A percentile compares a stretch with the other conserved stretches of the same genome.
Conservation (phyloP, 2,888 invertebrate genomes). For the Andrena chrysosceles region DNA sequence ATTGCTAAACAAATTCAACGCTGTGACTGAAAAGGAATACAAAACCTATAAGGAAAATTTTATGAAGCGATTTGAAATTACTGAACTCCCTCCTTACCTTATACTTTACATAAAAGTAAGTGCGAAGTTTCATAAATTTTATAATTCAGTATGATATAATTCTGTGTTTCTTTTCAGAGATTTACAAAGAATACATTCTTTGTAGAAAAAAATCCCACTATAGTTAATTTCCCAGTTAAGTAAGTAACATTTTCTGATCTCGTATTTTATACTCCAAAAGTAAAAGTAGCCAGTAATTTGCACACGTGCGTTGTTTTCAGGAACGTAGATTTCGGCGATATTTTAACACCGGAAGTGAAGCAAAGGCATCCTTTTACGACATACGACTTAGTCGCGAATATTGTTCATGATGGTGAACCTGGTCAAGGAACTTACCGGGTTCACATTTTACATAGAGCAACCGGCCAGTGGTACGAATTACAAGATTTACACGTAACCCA, state of each 20-base stretch:
- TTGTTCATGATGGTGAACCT: conserved; percentile 99
- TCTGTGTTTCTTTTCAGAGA: conserved; percentile 86
- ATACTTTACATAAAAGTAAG: conserved; percentile 96
- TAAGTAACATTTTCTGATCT: conserved; percentile 86
- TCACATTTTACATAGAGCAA: conserved; percentile 95
- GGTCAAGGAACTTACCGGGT: conserved; percentile 97
- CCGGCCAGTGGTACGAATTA: conserved; percentile 91
- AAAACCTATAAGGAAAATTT: conserved; percentile 99
- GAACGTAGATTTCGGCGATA: conserved; percentile 98
- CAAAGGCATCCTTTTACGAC: conserved; percentile 92
- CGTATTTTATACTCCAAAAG: background rate
- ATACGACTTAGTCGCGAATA: conserved; percentile 99
- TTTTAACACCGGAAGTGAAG: conserved; percentile 94
- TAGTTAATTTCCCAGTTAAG: conserved; percentile 99
- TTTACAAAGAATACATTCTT: conserved; percentile 99
- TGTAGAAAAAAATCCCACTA: conserved; percentile 99
- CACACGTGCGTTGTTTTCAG: conserved; percentile 85
- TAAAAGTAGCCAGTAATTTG: conserved; percentile 1
- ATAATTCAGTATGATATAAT: background rate
- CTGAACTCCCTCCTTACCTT: conserved; percentile 95
- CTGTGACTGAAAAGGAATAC: conserved; percentile 97
- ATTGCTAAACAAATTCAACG: conserved; percentile 98
- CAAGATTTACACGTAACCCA: conserved; percentile 99
- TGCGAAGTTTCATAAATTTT: background rate
- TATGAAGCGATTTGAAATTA: conserved; percentile 98